Evolutionary conservation across 2,888 invertebrate species (phyloP), one percentile per base, ranked within the genome.

Genomic region (Spodoptera exigua): DNA sequence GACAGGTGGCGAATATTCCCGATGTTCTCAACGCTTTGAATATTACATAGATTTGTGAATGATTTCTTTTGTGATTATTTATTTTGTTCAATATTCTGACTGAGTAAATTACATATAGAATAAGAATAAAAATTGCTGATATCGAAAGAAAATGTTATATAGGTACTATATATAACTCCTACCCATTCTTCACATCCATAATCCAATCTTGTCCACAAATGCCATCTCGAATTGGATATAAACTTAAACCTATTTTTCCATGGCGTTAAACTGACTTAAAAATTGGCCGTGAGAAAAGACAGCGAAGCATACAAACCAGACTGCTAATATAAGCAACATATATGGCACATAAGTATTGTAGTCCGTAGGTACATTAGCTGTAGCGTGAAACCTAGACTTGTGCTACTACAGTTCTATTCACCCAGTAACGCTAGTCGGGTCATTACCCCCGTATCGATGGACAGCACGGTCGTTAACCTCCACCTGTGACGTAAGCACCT

Each of bases 391-490:
- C 44, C 45, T 39, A 63, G 41, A 18, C 55, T 46, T 35, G 17
- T 27, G 56, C 44, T 56, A 56, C 58, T 56, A 61, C 60, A 54
- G 32, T 43, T 32, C 49, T 12, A 51, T 61, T 73, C 54, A 76
- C 73, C 68, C 53, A 73, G 32, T 59, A 34, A 45, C 72, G 59
- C 57, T 54, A 51, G 46, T 14, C 12, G 55, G 75, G 72, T 60
- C 76, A 36, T 55, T 64, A 73, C 74, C 71, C 81, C 60, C 65
- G 65, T 72, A 80, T 82, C 81, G 83, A 82, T 80, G 75, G 64
- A 71, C 53, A 57, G 18, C 43, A 66, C 27, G 70, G 55, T 12
- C 74, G 34, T 61, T 69, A 51, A 65, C 72, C 61, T 68, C 61
- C 61, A 76, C 75, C 70, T 70, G 71, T 78, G 69, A 76, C 74